Conservation (phyloP, 2,113 vertebrate species). For the Narcine bancroftii region DNA sequence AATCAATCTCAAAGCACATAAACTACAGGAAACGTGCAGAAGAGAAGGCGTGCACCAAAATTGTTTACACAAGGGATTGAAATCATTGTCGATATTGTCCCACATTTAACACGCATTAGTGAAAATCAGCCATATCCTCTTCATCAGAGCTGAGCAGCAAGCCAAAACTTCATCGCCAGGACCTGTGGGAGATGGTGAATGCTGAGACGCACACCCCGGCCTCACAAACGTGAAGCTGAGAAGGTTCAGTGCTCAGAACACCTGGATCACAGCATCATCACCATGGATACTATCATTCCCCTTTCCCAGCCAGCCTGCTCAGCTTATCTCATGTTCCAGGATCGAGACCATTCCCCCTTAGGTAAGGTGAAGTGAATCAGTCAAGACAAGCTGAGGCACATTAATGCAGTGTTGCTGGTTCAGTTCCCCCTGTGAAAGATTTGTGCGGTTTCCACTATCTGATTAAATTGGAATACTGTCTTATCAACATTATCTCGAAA, state of each 20-base stretch:
- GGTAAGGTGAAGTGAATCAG: neutral
- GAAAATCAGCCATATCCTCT: conserved; percentile 39
- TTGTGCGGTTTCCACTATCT: conserved; percentile 6
- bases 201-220: conserved; percentile 33
- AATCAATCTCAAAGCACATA: conserved; percentile 34
- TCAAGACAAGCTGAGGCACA: neutral
- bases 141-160: conserved; percentile 36
- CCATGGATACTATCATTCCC: conserved; percentile 50
- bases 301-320: conserved; percentile 47
- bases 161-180: conserved; percentile 40
- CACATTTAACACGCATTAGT: conserved; percentile 39
- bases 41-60: conserved; percentile 39
- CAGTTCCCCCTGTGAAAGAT: conserved; percentile 31
- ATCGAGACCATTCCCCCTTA: conserved; percentile 42
- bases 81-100: conserved; percentile 41
- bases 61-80: conserved; percentile 41
- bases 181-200: conserved; percentile 20
- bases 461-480: conserved; percentile 35
- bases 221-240: conserved; percentile 32
- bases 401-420: conserved; percentile 23
- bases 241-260: conserved; percentile 41
- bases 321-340: conserved; percentile 53
- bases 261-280: conserved; percentile 52
- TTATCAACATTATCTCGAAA: neutral
- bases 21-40: neutral